Percentiles rank a stretch among this genome's conserved stretches.
Conservation (phyloP, 1,140 invertebrate genomes). For the Apocrypta bakeri region DNA sequence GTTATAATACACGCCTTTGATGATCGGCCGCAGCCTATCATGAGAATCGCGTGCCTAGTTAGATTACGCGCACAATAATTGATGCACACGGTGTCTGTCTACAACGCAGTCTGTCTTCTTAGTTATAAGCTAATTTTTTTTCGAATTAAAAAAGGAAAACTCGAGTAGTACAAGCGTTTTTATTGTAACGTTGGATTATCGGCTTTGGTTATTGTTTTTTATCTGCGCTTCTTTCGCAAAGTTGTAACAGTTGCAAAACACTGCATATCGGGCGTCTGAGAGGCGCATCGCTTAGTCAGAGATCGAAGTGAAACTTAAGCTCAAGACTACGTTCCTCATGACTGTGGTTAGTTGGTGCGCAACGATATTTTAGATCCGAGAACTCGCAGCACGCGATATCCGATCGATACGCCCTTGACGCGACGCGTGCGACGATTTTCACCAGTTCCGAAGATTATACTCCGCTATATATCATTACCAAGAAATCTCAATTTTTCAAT, state of each 20-base stretch:
- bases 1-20: no score
- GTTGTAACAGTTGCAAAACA: background rate
- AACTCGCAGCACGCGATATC: background rate
- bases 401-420: slow-evolving; percentile 2
- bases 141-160: no score
- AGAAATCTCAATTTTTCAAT: no score
- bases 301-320: background rate
- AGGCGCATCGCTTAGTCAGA: no score
- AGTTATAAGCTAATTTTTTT: background rate
- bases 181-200: background rate
- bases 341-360: background rate
- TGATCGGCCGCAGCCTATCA: no score
- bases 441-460: background rate
- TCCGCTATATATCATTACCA: no score
- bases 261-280: background rate
- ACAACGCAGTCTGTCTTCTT: background rate
- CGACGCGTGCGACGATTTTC: background rate
- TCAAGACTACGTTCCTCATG: background rate
- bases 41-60: background rate
- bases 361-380: background rate
- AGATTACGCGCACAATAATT: background rate
- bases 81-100: background rate
- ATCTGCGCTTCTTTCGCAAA: background rate
- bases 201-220: background rate
- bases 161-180: background rate